phyloP scores from a whole-genome alignment of 2,888 invertebrate species.

The Peribatodes rhomboidaria region DNA sequence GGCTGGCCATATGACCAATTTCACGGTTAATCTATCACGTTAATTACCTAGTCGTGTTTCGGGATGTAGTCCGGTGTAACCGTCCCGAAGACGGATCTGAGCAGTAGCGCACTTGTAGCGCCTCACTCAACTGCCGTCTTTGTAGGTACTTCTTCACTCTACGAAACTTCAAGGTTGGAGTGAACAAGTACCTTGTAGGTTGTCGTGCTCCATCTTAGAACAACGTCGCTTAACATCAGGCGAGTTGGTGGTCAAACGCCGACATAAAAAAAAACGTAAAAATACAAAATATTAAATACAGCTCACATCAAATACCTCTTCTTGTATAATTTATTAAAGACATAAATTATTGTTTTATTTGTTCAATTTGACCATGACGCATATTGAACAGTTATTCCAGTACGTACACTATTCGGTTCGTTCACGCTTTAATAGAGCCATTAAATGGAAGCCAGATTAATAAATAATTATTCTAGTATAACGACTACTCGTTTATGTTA shows the following conservation, averaged over 20 bases:
- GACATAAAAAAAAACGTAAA: neutral
- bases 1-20: neutral
- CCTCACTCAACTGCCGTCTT: too few relatives aligned
- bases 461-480: neutral
- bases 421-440: constrained; percentile 10
- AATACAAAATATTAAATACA: neutral
- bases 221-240: too few relatives aligned
- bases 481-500: neutral
- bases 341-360: neutral
- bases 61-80: too few relatives aligned
- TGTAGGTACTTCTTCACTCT: too few relatives aligned
- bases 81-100: too few relatives aligned
- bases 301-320: neutral
- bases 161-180: too few relatives aligned
- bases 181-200: too few relatives aligned
- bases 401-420: neutral
- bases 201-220: too few relatives aligned
- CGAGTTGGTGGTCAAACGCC: too few relatives aligned
- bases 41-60: too few relatives aligned
- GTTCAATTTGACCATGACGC: constrained; percentile 8
- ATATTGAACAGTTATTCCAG: neutral
- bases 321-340: constrained; percentile 5
- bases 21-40: too few relatives aligned
- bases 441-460: constrained; percentile 1
- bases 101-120: too few relatives aligned